Base-by-base conservation (phyloP, 2,113 vertebrate genomes). In the Sarotherodon lohbergeri region DNA sequence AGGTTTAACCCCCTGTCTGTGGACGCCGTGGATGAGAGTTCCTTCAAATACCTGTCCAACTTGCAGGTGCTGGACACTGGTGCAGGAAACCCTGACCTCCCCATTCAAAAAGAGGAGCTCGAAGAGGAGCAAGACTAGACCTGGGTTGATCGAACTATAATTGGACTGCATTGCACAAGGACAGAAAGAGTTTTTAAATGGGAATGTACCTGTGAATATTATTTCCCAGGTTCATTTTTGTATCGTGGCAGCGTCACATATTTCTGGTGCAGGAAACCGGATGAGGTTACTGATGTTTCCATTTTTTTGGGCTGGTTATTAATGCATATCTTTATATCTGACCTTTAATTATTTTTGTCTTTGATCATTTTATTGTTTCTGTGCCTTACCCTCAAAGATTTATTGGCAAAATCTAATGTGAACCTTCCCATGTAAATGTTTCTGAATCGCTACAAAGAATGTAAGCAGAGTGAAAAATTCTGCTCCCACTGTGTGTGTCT, bases 51-150 rank as follows among this genome's bases (percentile, higher is more conserved):
- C 87, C 96, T 99, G 92, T 95, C 96, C 87, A 96, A 98, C 81
- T 95, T 99, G 81, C 98, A 98, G 90, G 98, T 98, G 41, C 86
- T 99, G 87, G 98, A 99, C 95, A 96, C 98, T 56, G 97, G 98
- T 50, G 89, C 93, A 1, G 94, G 90, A 81, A 93, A 90, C 86
- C 22, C 54, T 2, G 86, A 92, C n/a, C 79, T 85, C 5, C 16
- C 86, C 36, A 81, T 84, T 29, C 84, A 88, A 81, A 66, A 2
- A 76, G 89, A 93, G 2, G 84, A 91, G 29, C 39, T 27, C 5
- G 82, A 84, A 1, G 89, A 83, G 39, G 29, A 73, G 71, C 52
- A 48, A 19, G 55, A 88, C 56, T 71, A 92, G 52, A 86, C 80
- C 88, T 92, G 76, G 80, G n/a, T 54, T 52, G 59, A 9, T 7